Conservation (phyloP, 2,113 vertebrate species). For the Brachypodius melanocephalos region DNA sequence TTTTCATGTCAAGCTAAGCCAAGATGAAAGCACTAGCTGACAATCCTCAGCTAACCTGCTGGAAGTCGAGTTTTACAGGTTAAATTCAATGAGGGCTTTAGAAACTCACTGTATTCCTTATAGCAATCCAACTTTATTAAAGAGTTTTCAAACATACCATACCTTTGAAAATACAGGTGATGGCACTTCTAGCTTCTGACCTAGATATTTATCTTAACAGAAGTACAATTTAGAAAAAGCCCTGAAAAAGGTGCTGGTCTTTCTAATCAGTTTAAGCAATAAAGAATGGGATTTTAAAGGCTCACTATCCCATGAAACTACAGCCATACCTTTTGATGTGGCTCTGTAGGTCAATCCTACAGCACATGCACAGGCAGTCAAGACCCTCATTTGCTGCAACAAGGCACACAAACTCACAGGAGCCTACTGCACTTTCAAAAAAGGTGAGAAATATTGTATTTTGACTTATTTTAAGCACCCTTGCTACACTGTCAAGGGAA, state of each 20-base stretch:
- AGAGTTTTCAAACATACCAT: not conserved
- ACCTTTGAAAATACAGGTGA: not conserved
- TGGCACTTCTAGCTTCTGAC: not conserved
- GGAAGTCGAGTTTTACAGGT: not conserved
- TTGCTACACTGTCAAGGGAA: not conserved
- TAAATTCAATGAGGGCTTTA: not conserved
- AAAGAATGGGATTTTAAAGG: not conserved
- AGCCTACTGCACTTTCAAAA: not conserved
- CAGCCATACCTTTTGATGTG: not conserved
- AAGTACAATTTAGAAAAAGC: not conserved
- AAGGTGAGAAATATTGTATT: not conserved
- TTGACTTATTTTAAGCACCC: not conserved
- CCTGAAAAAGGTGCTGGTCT: not conserved
- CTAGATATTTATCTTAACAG: constrained; percentile 1
- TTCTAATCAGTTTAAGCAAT: not conserved
- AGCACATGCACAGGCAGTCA: not conserved
- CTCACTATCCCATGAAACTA: not conserved
- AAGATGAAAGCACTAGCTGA: not conserved
- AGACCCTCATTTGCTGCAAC: not conserved
- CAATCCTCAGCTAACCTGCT: not conserved
- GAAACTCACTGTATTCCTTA: not conserved
- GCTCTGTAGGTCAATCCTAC: not conserved
- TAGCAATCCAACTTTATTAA: not conserved
- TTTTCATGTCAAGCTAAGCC: not conserved
- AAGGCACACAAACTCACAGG: not conserved